Conservation (phyloP, 1,140 invertebrate genomes). For the Drosophila bifasciata region DNA sequence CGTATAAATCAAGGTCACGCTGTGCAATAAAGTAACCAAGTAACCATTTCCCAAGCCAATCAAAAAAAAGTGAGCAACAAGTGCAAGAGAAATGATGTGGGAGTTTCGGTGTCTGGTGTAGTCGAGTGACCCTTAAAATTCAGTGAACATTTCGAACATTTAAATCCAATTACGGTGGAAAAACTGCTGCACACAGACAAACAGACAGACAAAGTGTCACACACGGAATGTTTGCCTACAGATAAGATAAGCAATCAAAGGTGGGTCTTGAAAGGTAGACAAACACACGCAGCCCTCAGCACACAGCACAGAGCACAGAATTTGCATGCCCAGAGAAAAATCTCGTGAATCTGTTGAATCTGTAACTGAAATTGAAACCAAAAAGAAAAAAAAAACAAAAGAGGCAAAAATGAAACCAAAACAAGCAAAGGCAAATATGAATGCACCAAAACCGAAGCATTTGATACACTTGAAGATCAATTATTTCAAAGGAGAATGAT, state of each 20-base stretch:
- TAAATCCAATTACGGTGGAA: slow-evolving; percentile 49
- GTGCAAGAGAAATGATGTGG: slow-evolving; percentile 8
- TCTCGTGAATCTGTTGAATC: not conserved
- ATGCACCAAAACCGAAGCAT: slow-evolving; percentile 18
- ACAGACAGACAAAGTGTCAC: slow-evolving; percentile 14
- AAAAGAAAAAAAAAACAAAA: not conserved
- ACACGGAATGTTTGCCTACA: slow-evolving; percentile 8
- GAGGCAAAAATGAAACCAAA: slow-evolving; percentile 17
- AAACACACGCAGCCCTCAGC: slow-evolving; percentile 13
- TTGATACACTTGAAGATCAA: slow-evolving; percentile 5
- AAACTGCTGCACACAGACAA: slow-evolving; percentile 10
- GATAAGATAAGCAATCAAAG: slow-evolving; percentile 56
- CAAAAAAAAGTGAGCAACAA: slow-evolving; percentile 10
- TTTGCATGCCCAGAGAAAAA: slow-evolving; percentile 43
- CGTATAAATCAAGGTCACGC: slow-evolving; percentile 56
- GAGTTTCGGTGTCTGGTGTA: slow-evolving; percentile 18
- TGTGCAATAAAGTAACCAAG: not conserved
- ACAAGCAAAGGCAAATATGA: not conserved
- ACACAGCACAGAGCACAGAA: slow-evolving; percentile 10
- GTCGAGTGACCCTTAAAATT: slow-evolving; percentile 26
- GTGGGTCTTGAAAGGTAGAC: slow-evolving; percentile 18
- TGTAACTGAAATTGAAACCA: slow-evolving; percentile 40
- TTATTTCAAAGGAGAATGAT: too few relatives aligned
- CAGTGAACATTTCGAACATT: slow-evolving; percentile 33
- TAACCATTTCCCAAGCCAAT: too few relatives aligned